Evolutionary conservation across 2,113 vertebrate genomes (phyloP).

Genomic region (Mystacornis crossleyi): DNA sequence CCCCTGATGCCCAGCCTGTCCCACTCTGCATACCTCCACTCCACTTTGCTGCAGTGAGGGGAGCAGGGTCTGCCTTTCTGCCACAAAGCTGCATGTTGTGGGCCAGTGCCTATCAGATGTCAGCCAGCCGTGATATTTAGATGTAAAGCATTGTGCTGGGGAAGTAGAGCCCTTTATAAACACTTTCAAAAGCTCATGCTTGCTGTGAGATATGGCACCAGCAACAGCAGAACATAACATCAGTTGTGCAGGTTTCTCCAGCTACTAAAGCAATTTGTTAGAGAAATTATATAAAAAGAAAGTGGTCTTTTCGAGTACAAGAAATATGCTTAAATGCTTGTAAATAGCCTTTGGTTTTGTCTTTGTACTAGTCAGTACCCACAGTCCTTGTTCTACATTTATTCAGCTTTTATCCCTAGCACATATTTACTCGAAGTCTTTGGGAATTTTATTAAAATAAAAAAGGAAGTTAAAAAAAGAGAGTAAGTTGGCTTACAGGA

Average conservation of each 20-base stretch:
- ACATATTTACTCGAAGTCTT: neutral
- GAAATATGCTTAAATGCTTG: neutral
- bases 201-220: neutral
- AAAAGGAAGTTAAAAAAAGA: neutral
- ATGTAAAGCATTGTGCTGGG: neutral
- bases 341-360: neutral
- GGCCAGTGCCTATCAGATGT: neutral
- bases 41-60: rapidly evolving
- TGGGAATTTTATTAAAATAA: neutral
- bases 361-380: neutral
- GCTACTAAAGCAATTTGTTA: neutral
- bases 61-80: neutral
- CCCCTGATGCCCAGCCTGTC: neutral
- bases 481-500: neutral
- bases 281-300: neutral
- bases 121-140: neutral
- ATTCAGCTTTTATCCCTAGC: neutral
- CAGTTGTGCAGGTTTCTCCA: neutral
- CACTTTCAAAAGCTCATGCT: neutral
- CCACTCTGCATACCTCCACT: neutral
- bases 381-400: neutral
- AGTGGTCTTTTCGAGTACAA: neutral
- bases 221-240: neutral
- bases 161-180: neutral
- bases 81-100: rapidly evolving